These are phyloP conservation scores for Dicentrarchus labrax DNA, from an alignment of 2,113 vertebrate species.

Conservation along the genomic window DNA sequence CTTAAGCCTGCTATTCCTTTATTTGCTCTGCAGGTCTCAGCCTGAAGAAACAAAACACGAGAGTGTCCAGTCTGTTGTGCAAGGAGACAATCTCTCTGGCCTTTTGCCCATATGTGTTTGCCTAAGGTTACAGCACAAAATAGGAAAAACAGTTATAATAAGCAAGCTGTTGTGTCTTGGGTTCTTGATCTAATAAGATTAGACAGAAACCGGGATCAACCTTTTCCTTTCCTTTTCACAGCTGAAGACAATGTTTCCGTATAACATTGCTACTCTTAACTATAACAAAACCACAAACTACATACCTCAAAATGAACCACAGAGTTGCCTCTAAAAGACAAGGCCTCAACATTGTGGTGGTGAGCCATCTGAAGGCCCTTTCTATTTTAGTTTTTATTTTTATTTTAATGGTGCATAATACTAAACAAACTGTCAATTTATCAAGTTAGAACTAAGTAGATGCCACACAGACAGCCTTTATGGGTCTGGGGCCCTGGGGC, in stretches of 20 bases:
- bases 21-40: background rate
- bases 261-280: background rate
- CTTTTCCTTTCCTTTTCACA: background rate
- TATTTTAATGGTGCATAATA: background rate
- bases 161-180: slow-evolving; percentile 1
- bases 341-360: background rate
- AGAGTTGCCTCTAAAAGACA: background rate
- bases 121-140: background rate
- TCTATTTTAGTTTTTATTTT: background rate
- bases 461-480: background rate
- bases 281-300: background rate
- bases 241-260: background rate
- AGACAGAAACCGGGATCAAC: background rate
- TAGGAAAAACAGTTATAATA: slow-evolving; percentile 8
- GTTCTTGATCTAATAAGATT: slow-evolving; percentile 28
- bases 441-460: background rate
- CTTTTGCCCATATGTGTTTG: background rate
- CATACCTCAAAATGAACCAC: background rate
- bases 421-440: background rate
- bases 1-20: background rate
- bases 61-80: background rate
- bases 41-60: background rate
- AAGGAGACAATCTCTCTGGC: background rate
- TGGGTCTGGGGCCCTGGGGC: no score
- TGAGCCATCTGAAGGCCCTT: background rate